Evolutionary conservation across 2,888 invertebrate species (phyloP).

Genomic region (Aphidoletes aphidimyza): DNA sequence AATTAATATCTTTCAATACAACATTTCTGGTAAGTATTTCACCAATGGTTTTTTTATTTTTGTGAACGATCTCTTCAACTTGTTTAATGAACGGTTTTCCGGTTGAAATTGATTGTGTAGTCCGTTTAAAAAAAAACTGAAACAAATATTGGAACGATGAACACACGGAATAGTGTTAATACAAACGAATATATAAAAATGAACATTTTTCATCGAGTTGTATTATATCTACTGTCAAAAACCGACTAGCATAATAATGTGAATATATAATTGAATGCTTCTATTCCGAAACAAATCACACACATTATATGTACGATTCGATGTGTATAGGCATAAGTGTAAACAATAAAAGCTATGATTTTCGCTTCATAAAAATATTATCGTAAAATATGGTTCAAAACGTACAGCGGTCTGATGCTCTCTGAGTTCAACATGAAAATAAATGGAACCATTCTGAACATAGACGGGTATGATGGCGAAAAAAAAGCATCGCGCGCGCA

Average conservation of each 20-base stretch:
- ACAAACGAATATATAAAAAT: background rate
- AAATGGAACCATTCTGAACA: conserved; percentile 8
- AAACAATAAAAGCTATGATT: conserved; percentile 31
- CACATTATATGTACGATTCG: background rate
- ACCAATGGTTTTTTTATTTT: too few relatives aligned
- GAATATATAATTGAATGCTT: background rate
- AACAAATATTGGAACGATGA: too few relatives aligned
- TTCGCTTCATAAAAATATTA: conserved; percentile 48
- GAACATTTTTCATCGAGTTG: background rate
- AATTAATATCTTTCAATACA: background rate
- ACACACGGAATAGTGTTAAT: too few relatives aligned
- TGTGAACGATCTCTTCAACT: too few relatives aligned
- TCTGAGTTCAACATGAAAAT: background rate
- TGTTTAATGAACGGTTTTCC: too few relatives aligned
- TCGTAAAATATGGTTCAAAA: conserved; percentile 22
- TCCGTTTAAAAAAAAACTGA: too few relatives aligned
- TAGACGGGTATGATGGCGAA: too few relatives aligned
- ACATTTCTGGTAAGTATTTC: too few relatives aligned
- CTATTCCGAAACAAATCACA: background rate
- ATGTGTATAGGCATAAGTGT: conserved; percentile 1
- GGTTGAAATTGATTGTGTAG: too few relatives aligned
- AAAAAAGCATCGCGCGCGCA: background rate
- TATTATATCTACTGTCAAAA: background rate
- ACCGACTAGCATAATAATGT: background rate
- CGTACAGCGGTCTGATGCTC: background rate